Base-by-base conservation (phyloP, 1,140 invertebrate species). In the Ruditapes philippinarum region DNA sequence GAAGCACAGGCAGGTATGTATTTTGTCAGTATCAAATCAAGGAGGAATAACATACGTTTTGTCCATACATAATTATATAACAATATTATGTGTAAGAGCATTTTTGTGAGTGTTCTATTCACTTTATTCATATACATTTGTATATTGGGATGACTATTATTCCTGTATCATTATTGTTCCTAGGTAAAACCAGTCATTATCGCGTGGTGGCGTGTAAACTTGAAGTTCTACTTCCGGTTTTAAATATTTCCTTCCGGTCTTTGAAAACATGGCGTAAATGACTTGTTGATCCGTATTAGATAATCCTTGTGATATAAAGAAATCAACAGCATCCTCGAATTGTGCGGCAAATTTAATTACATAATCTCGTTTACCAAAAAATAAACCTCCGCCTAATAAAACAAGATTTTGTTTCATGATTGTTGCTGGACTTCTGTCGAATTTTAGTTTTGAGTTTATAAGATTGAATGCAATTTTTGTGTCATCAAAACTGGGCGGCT, bases 401-500 rank as follows among this genome's bases (percentile, higher is more conserved):
- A 85, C 68, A 5, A 88, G 36, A 79, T 91, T 93, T 22, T 60
- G 42, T 12, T 78, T 60, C 40, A 93, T 88, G 36, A 93, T 91
- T 11, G 51, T 82, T 14, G 79, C 31, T 12, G 81, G 68, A 14
- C 76, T 60, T n/a, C 62, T 49, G 17, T 42, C 51, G 17, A 83
- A 74, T 28, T 40, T 51, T 49, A 54, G 17, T 17, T 74, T 49
- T 5, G 42, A 38, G 22, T 78, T 7, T 0, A 93, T 40, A 42
- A 79, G 60, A 51, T 89, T 93, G 22, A 92, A 57, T 28, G 92
- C 88, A 28, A 93, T 51, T 76, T 76, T 91, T 12, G 31, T 76
- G 22, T 89, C 70, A 68, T 93, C 88, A 82, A 91, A 90, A 54
- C 83, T 70, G 14, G 33, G 40, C 12, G 93, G 93, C 31, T 88